Evolutionary conservation across 2,888 invertebrate species (phyloP).

Genomic region (Adineta ricciae): DNA sequence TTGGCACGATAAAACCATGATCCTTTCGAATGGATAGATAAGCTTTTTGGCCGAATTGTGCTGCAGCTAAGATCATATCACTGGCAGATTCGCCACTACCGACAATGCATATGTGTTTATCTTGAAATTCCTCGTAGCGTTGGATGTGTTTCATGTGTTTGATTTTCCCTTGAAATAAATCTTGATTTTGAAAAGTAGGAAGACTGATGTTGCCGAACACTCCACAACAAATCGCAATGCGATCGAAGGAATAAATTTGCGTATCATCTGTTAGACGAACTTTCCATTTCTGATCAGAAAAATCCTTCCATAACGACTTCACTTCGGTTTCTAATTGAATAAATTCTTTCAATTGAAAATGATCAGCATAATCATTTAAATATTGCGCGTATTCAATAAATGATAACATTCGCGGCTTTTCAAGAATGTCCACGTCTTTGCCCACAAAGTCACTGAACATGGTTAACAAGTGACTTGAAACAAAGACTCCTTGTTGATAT

Average conservation of each 20-base stretch:
- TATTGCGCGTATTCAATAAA: background rate
- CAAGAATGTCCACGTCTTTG: background rate
- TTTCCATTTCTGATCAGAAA: background rate
- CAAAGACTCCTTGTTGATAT: background rate
- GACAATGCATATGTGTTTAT: background rate
- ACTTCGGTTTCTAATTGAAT: background rate
- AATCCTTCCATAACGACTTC: background rate
- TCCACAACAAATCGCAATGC: background rate
- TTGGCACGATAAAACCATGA: background rate
- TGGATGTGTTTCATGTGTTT: background rate
- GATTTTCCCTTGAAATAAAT: conserved; percentile 4
- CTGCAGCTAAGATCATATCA: conserved; percentile 11
- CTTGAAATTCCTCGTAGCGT: background rate
- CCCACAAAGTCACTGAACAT: background rate
- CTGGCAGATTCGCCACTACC: background rate
- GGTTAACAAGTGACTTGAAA: background rate
- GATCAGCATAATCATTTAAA: conserved; percentile 9
- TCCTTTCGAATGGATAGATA: background rate
- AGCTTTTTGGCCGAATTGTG: background rate
- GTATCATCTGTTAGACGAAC: background rate
- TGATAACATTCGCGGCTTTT: background rate
- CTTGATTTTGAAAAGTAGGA: background rate
- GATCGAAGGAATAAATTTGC: background rate
- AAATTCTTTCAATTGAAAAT: background rate
- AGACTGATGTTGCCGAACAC: background rate